Evolutionary conservation across 2,797 vertebrate genomes (phyloP).

Genomic region (Alca torda): DNA sequence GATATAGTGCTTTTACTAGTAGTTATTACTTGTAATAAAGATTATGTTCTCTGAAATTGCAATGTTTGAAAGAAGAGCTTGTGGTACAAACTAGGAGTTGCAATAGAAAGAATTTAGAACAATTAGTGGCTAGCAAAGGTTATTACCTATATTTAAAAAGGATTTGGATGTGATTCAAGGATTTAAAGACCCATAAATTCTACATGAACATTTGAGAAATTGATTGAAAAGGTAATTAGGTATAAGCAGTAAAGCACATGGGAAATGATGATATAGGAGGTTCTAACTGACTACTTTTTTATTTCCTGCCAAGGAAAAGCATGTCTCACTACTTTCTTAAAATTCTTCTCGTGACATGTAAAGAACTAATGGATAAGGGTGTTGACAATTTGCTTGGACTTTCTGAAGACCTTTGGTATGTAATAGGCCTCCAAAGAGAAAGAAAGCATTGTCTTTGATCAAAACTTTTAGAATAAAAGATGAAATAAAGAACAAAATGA

Average conservation of each 20-base stretch:
- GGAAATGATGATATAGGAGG: not conserved
- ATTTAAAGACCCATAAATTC: conserved; percentile 35
- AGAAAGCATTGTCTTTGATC: not conserved
- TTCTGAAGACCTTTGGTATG: not conserved
- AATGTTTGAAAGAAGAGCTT: not conserved
- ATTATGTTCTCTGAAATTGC: not conserved
- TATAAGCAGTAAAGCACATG: conserved; percentile 26
- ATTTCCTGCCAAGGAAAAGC: not conserved
- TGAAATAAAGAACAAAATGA: not conserved
- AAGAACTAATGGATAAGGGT: not conserved
- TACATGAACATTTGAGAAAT: conserved; percentile 19
- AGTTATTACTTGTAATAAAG: conserved; percentile 9
- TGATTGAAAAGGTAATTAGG: conserved; percentile 45
- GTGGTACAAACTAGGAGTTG: not conserved
- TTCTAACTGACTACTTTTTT: not conserved
- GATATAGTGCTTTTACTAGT: not conserved
- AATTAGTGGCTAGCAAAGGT: conserved; percentile 14
- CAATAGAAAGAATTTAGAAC: not conserved
- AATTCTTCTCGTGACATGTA: not conserved
- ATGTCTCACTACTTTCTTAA: not conserved
- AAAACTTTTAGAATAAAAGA: not conserved
- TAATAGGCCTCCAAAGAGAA: not conserved
- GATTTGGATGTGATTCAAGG: conserved; percentile 22
- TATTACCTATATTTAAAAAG: conserved; percentile 28
- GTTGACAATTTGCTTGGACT: not conserved